A percentile compares a stretch with the other conserved stretches of the same genome.
Conservation (phyloP, 2,888 invertebrate species). For the Tineola bisselliella region DNA sequence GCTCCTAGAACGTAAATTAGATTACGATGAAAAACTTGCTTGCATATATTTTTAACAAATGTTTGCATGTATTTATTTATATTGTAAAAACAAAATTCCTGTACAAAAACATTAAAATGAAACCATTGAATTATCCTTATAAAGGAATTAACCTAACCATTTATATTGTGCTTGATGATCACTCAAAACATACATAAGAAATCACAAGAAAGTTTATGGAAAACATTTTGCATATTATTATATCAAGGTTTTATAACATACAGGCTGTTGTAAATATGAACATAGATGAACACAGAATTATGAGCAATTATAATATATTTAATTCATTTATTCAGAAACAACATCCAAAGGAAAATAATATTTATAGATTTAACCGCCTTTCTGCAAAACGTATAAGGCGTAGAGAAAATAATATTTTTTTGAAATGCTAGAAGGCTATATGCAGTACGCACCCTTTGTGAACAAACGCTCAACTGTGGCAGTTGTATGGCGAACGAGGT, state of each 20-base stretch:
- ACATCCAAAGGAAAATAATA: too few species aligned
- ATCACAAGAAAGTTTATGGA: constrained; percentile 24
- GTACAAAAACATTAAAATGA: too few species aligned
- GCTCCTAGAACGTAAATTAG: constrained; percentile 3
- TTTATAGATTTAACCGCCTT: too few species aligned
- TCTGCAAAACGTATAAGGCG: neutral
- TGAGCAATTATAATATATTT: too few species aligned
- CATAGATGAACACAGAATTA: neutral
- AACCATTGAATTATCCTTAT: constrained; percentile 8
- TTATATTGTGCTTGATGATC: neutral
- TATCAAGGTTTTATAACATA: constrained; percentile 26
- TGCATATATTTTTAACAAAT: neutral
- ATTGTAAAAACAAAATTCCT: too few species aligned
- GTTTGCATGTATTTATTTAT: neutral
- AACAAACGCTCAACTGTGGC: constrained; percentile 31
- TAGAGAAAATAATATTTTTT: neutral
- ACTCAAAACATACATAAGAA: constrained; percentile 1
- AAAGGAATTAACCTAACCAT: neutral
- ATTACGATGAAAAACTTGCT: neutral
- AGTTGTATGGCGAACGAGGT: constrained; percentile 49
- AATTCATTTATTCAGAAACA: too few species aligned
- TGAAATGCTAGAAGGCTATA: neutral
- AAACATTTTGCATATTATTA: constrained; percentile 40
- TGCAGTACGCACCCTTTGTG: neutral
- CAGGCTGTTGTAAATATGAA: constrained; percentile 25